Evolutionary conservation across 2,888 invertebrate genomes (phyloP).

Genomic region (Crioceris asparagi): DNA sequence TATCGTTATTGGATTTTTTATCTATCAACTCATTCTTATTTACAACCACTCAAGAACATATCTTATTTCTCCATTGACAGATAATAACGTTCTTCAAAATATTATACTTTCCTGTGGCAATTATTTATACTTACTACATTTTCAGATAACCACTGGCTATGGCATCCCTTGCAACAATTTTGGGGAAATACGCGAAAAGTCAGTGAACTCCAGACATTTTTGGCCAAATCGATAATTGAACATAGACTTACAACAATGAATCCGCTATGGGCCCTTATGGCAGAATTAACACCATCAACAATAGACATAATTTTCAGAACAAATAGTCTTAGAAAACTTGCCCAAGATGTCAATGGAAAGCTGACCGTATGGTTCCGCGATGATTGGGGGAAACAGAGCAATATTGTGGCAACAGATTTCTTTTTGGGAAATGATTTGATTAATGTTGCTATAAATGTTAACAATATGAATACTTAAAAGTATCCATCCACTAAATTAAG

Average conservation of each 20-base stretch:
- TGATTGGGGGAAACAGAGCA: conserved; percentile 55
- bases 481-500: too few species aligned
- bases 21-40: too few species aligned
- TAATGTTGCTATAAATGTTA: conserved; percentile 48
- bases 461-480: too few species aligned
- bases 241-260: conserved; percentile 35
- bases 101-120: too few species aligned
- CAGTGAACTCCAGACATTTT: conserved; percentile 42
- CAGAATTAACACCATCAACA: conserved; percentile 58
- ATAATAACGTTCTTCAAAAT: too few species aligned
- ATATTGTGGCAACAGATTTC: conserved; percentile 64
- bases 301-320: conserved; percentile 50
- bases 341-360: conserved; percentile 57
- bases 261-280: conserved; percentile 58
- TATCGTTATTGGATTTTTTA: too few species aligned
- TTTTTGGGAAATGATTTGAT: conserved; percentile 62
- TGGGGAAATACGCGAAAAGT: conserved; percentile 56
- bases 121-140: conserved; percentile 11
- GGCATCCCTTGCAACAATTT: conserved; percentile 49
- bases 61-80: too few species aligned
- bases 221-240: conserved; percentile 34
- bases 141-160: conserved; percentile 39
- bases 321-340: conserved; percentile 52
- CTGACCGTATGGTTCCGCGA: conserved; percentile 57
- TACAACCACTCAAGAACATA: too few species aligned